Base-by-base conservation (phyloP, 2,113 vertebrate species). In the Acanthisitta chloris region DNA sequence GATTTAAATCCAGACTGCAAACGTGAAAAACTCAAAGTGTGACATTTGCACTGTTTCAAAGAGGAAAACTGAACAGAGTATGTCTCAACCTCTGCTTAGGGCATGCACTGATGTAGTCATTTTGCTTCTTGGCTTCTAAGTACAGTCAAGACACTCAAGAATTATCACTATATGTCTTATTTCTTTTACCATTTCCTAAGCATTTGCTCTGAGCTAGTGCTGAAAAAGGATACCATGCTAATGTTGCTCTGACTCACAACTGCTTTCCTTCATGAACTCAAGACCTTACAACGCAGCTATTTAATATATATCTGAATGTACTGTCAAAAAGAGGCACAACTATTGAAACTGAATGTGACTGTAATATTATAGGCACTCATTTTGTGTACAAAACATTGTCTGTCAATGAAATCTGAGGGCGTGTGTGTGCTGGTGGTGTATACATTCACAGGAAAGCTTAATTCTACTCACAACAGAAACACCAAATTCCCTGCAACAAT, bases 131-230 rank as follows among this genome's bases (percentile, higher is more conserved):
- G 49, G n/a, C 71, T 79, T 61, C 34, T 14, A 59, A 43, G 65
- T 12, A 57, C 18, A 42, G 26, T 36, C 33, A 87, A 40, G n/a
- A 66, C 25, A 69, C 46, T 54, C 74, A 67, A 6, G 17, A 71
- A 58, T 52, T 73, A 90, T 9, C 31, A 51, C 40, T 51, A 1
- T 19, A n/a, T 28, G 5, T 58, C 70, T 71, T 62, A 17, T 17
- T 90, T 78, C 52, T 79, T 87, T 61, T 55, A 24, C 57, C 24
- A n/a, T 59, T 80, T 90, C 69, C 73, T 64, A 40, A 86, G 33
- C 31, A 45, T 61, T 83, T 88, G 45, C 62, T 88, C 67, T 33
- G 62, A 90, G 67, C 48, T 55, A 14, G 34, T 38, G 61, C 15
- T 74, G 46, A n/a, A 66, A 61, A 88, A 78, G 26, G 19, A 58